Evolutionary conservation across 2,888 invertebrate species (phyloP).

Genomic region (Pecten maximus): DNA sequence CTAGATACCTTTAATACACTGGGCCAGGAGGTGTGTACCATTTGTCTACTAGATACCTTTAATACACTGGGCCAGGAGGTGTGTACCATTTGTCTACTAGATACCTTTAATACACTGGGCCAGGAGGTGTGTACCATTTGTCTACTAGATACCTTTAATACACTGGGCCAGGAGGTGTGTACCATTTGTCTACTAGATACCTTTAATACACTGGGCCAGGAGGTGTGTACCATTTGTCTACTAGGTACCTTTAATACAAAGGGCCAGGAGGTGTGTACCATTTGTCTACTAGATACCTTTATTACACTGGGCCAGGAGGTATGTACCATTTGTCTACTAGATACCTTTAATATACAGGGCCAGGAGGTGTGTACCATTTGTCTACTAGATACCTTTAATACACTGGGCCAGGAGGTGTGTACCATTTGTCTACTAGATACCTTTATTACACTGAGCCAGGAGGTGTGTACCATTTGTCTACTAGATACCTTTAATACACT

Average conservation of each 20-base stretch:
- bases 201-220: not conserved
- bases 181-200: not conserved
- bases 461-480: no score
- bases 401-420: no score
- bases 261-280: no score
- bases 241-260: not conserved
- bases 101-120: not conserved
- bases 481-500: not conserved
- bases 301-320: no score
- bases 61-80: no score
- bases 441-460: not conserved
- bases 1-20: not conserved
- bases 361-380: no score
- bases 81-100: not conserved
- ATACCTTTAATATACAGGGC: not conserved
- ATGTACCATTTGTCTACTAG: not conserved
- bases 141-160: not conserved
- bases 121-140: no score
- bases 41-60: not conserved
- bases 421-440: not conserved
- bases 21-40: no score
- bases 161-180: no score
- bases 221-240: no score
- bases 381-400: not conserved
- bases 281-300: not conserved